Evolutionary conservation across 1,140 invertebrate species (phyloP).

Genomic region (Pectinophora gossypiella): DNA sequence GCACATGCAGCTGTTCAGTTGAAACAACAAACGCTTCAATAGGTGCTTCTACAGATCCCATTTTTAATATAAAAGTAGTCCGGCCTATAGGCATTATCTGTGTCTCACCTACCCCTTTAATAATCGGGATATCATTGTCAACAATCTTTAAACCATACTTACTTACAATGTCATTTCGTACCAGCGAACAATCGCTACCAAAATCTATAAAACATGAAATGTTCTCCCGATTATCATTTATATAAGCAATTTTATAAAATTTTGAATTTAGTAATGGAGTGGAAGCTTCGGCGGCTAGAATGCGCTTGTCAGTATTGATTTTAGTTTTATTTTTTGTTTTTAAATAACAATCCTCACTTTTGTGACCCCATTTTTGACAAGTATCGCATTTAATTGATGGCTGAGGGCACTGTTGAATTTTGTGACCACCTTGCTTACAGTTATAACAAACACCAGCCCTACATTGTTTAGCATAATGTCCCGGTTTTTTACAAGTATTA

Average conservation of each 20-base stretch:
- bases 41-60: neutral
- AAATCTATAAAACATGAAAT: slow-evolving; percentile 4
- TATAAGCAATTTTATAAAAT: slow-evolving; percentile 1
- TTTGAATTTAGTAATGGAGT: neutral
- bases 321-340: too few relatives aligned
- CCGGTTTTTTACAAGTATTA: neutral
- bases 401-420: neutral
- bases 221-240: neutral
- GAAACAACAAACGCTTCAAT: neutral
- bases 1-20: neutral
- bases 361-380: neutral
- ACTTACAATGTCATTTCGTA: neutral
- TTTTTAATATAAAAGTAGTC: neutral
- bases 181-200: neutral
- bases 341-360: neutral
- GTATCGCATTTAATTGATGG: neutral
- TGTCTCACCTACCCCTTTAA: neutral
- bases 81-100: neutral
- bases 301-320: too few relatives aligned
- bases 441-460: neutral
- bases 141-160: neutral
- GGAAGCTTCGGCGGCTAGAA: too few relatives aligned
- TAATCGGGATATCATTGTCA: neutral
- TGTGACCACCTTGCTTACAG: neutral
- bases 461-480: neutral